Evolutionary conservation across 2,797 vertebrate species (phyloP), one percentile per base, ranked within the genome.

Genomic region (Ibycter americanus): DNA sequence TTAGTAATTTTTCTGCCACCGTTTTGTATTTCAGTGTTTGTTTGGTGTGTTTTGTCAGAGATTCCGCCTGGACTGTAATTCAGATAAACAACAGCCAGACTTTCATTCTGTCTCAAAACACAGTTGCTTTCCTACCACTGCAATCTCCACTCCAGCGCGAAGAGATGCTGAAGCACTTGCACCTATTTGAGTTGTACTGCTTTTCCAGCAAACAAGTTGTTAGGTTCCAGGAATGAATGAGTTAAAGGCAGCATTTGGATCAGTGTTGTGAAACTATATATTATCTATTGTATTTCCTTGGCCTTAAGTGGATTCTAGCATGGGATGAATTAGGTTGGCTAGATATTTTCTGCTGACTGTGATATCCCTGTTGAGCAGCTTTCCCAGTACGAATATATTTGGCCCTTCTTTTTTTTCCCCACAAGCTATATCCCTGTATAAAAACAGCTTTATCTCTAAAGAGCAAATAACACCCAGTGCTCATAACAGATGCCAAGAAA

Each of bases 361-460:
- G 92, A 80, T 96, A 97, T 98, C 98, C 98, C 98, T 89, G 93
- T 94, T 91, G 97, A 98, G 97, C 66, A 88, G 96, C 97, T 97
- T 98, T 98, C 98, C 98, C 98, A 96, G 95, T 98, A 98, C 92
- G 97, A 96, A 97, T 97, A 97, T 97, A 97, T 98, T 97, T 96
- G 76, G 97, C 97, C 97, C 96, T 90, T 27, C 96, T 97, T 97
- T 98, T 96, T 97, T 97, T 97, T 65, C 88, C 73, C 97, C 96
- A 97, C 96, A 97, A 97, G 96, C 97, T 97, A 97, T 97, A 97
- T 97, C 97, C 96, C 96, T 86, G 71, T 97, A 97, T 95, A 97
- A 98, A 98, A 98, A 97, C 97, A 98, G 97, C 97, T 98, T 98
- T 98, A 98, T 98, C 98, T 98, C 98, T 98, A 98, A 98, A 98